Conservation (phyloP, 23 tunicate species). For the Trididemnum miniatum region DNA sequence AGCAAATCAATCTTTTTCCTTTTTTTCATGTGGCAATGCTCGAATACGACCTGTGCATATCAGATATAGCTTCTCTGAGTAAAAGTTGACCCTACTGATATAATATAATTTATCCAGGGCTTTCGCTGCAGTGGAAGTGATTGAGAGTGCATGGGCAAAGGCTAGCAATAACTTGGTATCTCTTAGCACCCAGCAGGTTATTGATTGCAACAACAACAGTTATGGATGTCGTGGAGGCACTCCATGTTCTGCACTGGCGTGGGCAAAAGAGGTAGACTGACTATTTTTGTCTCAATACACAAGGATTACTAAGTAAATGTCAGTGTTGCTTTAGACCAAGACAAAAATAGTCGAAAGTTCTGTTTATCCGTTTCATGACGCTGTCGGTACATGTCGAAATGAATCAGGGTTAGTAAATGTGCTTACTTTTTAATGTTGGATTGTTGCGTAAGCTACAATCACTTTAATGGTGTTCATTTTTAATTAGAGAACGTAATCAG, state of each 20-base stretch:
- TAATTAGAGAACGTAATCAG: too few relatives aligned
- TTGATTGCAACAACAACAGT: slow-evolving; percentile 17
- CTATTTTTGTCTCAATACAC: too few relatives aligned
- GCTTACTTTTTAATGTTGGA: too few relatives aligned
- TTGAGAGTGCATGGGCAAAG: slow-evolving; percentile 42
- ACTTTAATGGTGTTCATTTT: too few relatives aligned
- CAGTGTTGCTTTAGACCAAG: slow-evolving; percentile 2
- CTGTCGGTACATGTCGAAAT: slow-evolving; percentile 5
- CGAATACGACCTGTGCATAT: too few relatives aligned
- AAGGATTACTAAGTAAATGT: too few relatives aligned
- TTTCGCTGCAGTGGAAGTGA: slow-evolving; percentile 31
- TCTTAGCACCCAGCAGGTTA: slow-evolving; percentile 41
- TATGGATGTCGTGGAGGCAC: slow-evolving; percentile 40
- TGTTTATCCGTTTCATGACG: slow-evolving; percentile 13
- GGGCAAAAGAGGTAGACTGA: slow-evolving; percentile 36
- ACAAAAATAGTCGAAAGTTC: slow-evolving; percentile 8
- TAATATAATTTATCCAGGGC: slow-evolving; percentile 21
- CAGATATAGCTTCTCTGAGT: not conserved
- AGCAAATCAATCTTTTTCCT: too few relatives aligned
- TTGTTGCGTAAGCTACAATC: too few relatives aligned
- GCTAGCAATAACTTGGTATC: not conserved
- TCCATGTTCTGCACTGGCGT: slow-evolving; percentile 14
- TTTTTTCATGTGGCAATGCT: too few relatives aligned
- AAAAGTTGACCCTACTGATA: not conserved
- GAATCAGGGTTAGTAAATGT: slow-evolving; percentile 16